Percentiles rank a stretch among this genome's conserved stretches.
phyloP scores from a whole-genome alignment of 2,797 vertebrate species.

The Okamejei kenojei region DNA sequence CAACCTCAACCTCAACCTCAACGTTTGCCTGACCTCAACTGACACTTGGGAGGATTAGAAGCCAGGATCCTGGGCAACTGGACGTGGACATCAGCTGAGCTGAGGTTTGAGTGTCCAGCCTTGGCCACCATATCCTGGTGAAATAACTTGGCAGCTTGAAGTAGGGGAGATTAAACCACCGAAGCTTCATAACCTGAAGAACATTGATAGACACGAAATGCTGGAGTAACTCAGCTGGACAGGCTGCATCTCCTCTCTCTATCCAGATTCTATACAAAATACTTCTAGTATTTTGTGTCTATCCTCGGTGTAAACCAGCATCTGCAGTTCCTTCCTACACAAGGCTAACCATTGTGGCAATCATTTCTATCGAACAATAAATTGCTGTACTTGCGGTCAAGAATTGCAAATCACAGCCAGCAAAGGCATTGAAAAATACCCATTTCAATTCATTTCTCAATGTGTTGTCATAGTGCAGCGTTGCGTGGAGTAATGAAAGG shows the following conservation, averaged over 20 bases:
- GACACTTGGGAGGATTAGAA: not conserved
- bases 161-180: too few relatives aligned
- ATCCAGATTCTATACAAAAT: too few relatives aligned
- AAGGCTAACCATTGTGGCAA: not conserved
- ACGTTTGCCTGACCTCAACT: not conserved
- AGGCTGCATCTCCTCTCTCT: too few relatives aligned
- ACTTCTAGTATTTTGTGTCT: too few relatives aligned
- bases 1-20: too few relatives aligned
- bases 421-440: not conserved
- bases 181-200: not conserved
- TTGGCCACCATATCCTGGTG: not conserved
- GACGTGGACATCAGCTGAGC: not conserved
- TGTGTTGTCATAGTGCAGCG: not conserved
- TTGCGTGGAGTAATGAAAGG: not conserved
- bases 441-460: conserved; percentile 4
- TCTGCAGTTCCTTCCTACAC: too few relatives aligned
- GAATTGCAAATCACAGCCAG: not conserved
- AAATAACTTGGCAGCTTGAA: not conserved
- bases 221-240: too few relatives aligned
- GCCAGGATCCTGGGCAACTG: not conserved
- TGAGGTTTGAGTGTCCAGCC: too few relatives aligned
- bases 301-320: too few relatives aligned
- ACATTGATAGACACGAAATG: too few relatives aligned
- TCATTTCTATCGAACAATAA: not conserved
- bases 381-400: not conserved